Evolutionary conservation across 2,888 invertebrate genomes (phyloP).

Genomic region (Patella ulyssiponensis): DNA sequence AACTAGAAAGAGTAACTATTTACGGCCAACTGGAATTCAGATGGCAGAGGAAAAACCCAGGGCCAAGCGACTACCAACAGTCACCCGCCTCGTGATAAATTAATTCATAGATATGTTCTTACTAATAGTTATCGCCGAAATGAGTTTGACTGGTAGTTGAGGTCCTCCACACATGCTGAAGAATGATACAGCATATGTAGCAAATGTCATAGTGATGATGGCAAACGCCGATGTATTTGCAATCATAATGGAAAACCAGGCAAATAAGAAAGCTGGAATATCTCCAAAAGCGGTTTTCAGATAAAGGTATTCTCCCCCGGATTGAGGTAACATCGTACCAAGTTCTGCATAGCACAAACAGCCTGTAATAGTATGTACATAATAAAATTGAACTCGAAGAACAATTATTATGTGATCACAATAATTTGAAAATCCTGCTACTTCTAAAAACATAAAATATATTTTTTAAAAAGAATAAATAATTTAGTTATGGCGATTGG

Average conservation of each 20-base stretch:
- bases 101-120: slow-evolving; percentile 21
- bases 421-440: too few relatives aligned
- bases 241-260: slow-evolving; percentile 74
- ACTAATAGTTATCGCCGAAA: slow-evolving; percentile 56
- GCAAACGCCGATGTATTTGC: slow-evolving; percentile 70
- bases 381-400: neutral
- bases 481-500: too few relatives aligned
- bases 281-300: slow-evolving; percentile 70
- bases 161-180: slow-evolving; percentile 63
- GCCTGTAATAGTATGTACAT: slow-evolving; percentile 73
- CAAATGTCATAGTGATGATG: slow-evolving; percentile 73
- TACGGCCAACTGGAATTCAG: too few relatives aligned
- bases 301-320: slow-evolving; percentile 89
- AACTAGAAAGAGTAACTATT: too few relatives aligned
- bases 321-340: slow-evolving; percentile 83
- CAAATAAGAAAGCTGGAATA: slow-evolving; percentile 75
- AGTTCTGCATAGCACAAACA: slow-evolving; percentile 86
- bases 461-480: too few relatives aligned
- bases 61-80: too few relatives aligned
- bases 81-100: too few relatives aligned
- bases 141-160: slow-evolving; percentile 48
- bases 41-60: too few relatives aligned
- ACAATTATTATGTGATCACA: too few relatives aligned
- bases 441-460: too few relatives aligned
- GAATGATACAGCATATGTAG: slow-evolving; percentile 60